Percentiles rank a stretch among this genome's conserved stretches.
These are phyloP conservation scores for Allacma fusca DNA, from an alignment of 2,888 invertebrate species.

Conservation along the genomic window DNA sequence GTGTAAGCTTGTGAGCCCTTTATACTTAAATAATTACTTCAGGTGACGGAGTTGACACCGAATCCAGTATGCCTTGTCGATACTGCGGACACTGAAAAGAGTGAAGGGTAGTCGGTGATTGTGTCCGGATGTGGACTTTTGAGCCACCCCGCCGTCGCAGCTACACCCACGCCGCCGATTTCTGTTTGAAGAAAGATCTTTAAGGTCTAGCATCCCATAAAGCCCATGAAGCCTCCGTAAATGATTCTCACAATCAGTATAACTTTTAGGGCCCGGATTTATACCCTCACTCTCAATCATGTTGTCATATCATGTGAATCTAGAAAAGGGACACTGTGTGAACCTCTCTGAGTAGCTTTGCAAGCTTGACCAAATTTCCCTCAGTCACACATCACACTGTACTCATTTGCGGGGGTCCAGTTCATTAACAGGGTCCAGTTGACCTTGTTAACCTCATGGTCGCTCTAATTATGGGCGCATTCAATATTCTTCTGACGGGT, in stretches of 20 bases:
- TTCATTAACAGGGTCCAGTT: slow-evolving; percentile 84
- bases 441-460: slow-evolving; percentile 77
- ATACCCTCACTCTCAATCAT: too few species aligned
- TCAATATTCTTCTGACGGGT: slow-evolving; percentile 80
- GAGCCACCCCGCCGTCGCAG: slow-evolving; percentile 94
- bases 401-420: slow-evolving; percentile 82
- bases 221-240: too few species aligned
- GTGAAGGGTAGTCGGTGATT: slow-evolving; percentile 89
- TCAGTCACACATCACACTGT: slow-evolving; percentile 78
- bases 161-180: slow-evolving; percentile 89
- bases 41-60: slow-evolving; percentile 77
- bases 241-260: too few species aligned
- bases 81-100: slow-evolving; percentile 85
- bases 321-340: slow-evolving; percentile 92
- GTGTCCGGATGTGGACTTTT: slow-evolving; percentile 85
- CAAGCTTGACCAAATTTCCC: slow-evolving; percentile 85
- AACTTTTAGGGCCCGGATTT: too few species aligned
- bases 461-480: slow-evolving; percentile 86
- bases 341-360: slow-evolving; percentile 92
- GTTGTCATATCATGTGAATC: slow-evolving; percentile 84
- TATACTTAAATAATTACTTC: slow-evolving; percentile 61
- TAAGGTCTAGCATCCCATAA: slow-evolving; percentile 64
- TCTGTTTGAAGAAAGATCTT: slow-evolving; percentile 75
- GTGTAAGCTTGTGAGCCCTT: too few species aligned
- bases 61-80: slow-evolving; percentile 91